phyloP scores from a whole-genome alignment of 2,797 vertebrate genomes.

The Gephyroberyx darwinii region DNA sequence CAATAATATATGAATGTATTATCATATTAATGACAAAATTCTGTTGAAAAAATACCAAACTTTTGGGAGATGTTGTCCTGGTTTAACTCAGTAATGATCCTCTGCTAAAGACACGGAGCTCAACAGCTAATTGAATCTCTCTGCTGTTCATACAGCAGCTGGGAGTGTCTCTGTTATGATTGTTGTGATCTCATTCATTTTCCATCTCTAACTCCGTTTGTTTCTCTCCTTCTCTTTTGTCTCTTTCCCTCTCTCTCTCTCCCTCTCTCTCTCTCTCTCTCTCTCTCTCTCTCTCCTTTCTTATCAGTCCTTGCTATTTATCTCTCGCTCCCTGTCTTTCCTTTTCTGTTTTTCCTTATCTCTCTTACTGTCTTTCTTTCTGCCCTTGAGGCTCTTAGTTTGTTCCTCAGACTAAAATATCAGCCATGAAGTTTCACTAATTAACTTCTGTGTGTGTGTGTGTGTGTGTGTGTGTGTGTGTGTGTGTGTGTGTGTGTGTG shows the following conservation, averaged over 20 bases:
- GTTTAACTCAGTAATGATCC: too few species aligned
- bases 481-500: background rate
- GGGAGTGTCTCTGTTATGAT: too few species aligned
- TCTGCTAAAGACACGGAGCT: too few species aligned
- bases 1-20: too few species aligned
- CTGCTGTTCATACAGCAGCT: background rate
- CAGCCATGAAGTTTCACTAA: slow-evolving; percentile 66
- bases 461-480: slow-evolving; percentile 22
- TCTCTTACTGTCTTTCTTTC: slow-evolving; percentile 42
- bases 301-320: slow-evolving; percentile 31
- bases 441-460: slow-evolving; percentile 50
- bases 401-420: slow-evolving; percentile 75
- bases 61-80: too few species aligned
- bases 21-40: too few species aligned
- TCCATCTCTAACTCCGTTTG: background rate
- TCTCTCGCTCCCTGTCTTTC: slow-evolving; percentile 11
- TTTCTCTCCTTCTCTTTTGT: slow-evolving; percentile 20
- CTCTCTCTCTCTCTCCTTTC: slow-evolving; percentile 13
- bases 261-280: background rate
- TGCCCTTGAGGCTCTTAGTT: slow-evolving; percentile 55
- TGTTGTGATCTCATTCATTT: background rate
- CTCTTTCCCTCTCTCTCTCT: slow-evolving; percentile 31
- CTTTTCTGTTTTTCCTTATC: slow-evolving; percentile 16
- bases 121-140: too few species aligned
- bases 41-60: too few species aligned